phyloP scores from a whole-genome alignment of 2,797 vertebrate genomes.

The Schizothorax lantsangensis region DNA sequence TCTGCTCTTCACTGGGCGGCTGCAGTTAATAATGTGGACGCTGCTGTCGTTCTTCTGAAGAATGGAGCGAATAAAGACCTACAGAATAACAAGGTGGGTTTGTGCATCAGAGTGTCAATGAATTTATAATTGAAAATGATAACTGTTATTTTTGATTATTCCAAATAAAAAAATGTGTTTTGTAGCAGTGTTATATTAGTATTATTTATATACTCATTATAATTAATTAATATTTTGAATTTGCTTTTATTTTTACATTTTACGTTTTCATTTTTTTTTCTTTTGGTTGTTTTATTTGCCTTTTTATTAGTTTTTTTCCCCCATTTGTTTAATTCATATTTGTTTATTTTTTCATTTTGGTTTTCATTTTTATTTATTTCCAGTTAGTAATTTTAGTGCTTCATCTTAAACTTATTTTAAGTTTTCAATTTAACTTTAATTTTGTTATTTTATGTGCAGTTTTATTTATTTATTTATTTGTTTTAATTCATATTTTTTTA shows the following conservation, averaged over 20 bases:
- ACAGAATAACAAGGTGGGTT: slow-evolving; percentile 95
- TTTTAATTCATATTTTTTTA: background rate
- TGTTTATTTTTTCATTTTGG: too few relatives aligned
- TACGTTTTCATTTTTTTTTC: background rate
- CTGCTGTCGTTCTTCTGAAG: slow-evolving; percentile 90
- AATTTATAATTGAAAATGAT: background rate
- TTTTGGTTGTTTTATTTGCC: background rate
- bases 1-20: slow-evolving; percentile 97
- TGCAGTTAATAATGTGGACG: slow-evolving; percentile 95
- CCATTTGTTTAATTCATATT: slow-evolving; percentile 57
- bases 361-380: too few relatives aligned
- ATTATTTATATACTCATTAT: background rate
- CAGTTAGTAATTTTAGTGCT: too few relatives aligned
- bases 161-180: background rate
- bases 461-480: background rate
- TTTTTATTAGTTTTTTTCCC: slow-evolving; percentile 62
- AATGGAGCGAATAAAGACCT: slow-evolving; percentile 98
- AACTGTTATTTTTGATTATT: background rate
- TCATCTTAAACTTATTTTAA: too few relatives aligned
- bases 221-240: background rate
- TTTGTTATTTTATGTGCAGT: background rate
- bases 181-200: background rate
- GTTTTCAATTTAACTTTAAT: too few relatives aligned
- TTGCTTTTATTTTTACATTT: background rate
- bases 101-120: background rate